Base-by-base conservation (phyloP, 2,888 invertebrate genomes). In the Apoda limacodes region DNA sequence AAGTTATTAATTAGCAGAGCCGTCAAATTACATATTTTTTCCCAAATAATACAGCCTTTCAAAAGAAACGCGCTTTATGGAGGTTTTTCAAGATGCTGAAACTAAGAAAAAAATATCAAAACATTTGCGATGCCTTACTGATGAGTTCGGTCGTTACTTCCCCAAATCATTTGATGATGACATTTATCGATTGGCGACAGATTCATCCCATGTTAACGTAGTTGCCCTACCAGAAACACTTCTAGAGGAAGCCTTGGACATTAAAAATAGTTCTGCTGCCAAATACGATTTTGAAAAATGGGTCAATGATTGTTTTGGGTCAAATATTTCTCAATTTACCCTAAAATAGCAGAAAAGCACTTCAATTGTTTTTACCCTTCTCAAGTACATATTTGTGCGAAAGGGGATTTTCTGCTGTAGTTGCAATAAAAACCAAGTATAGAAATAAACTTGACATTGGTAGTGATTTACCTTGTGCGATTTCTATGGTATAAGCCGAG, bases 251-350 rank as follows among this genome's bases (percentile, higher is more conserved):
- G 30, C 38, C 33, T 36, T 41, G 30, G 38, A 39, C 34, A 28
- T 37, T n/a, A 40, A 42, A 38, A 38, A 35, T 34, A 26, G 32
- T 31, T 39, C 34, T 27, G 35, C 37, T 35, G 32, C 37, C 34
- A 23, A 40, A 40, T n/a, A n/a, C n/a, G n/a, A n/a, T n/a, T n/a
- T n/a, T n/a, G n/a, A n/a, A n/a, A n/a, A n/a, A n/a, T n/a, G n/a
- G n/a, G n/a, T n/a, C n/a, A n/a, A n/a, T n/a, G n/a, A n/a, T n/a
- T n/a, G n/a, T n/a, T n/a, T n/a, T n/a, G n/a, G n/a, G n/a, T n/a
- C n/a, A n/a, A n/a, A n/a, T n/a, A n/a, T n/a, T n/a, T n/a, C n/a
- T n/a, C n/a, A n/a, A n/a, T n/a, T n/a, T n/a, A n/a, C n/a, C n/a
- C n/a, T n/a, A n/a, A n/a, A n/a, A n/a, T n/a, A 30, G 35, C 37